These are phyloP conservation scores for Aspiorhynchus laticeps DNA, from an alignment of 2,113 vertebrate genomes.

Conservation along the genomic window DNA sequence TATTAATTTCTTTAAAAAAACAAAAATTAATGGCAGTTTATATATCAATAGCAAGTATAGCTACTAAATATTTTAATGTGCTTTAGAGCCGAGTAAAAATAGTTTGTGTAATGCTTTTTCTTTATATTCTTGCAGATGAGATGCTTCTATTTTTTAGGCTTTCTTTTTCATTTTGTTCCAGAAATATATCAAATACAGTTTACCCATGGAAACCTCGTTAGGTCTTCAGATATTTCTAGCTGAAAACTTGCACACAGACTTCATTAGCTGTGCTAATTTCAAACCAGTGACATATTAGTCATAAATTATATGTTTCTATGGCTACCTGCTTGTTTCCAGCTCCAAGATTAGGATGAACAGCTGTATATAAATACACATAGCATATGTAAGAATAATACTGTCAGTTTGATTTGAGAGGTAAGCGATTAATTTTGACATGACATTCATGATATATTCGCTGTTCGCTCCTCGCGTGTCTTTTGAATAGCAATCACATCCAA, in stretches of 20 bases:
- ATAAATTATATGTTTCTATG: conserved; percentile 49
- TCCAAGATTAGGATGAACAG: background rate
- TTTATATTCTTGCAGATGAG: background rate
- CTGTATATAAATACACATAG: background rate
- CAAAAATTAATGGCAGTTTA: background rate
- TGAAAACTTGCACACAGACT: conserved; percentile 48
- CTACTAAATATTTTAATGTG: no score
- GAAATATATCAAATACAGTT: conserved; percentile 12
- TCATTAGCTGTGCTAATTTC: conserved; percentile 45
- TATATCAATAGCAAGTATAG: background rate
- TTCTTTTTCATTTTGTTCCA: conserved; percentile 12
- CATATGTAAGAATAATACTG: background rate
- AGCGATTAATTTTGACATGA: conserved; percentile 7
- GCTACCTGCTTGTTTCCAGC: background rate
- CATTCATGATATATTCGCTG: background rate
- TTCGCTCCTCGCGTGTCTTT: conserved; percentile 11
- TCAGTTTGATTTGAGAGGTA: conserved; percentile 21
- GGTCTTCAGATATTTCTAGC: conserved; percentile 27
- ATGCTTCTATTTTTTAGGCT: background rate
- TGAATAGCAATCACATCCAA: conserved; percentile 30
- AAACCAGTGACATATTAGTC: conserved; percentile 41
- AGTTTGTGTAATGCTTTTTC: background rate
- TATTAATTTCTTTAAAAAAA: background rate
- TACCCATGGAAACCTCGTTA: conserved; percentile 45
- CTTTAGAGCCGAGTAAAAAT: no score